These are phyloP conservation scores for Drosophila arizonae DNA, from an alignment of 1,140 invertebrate species.

Conservation along the genomic window DNA sequence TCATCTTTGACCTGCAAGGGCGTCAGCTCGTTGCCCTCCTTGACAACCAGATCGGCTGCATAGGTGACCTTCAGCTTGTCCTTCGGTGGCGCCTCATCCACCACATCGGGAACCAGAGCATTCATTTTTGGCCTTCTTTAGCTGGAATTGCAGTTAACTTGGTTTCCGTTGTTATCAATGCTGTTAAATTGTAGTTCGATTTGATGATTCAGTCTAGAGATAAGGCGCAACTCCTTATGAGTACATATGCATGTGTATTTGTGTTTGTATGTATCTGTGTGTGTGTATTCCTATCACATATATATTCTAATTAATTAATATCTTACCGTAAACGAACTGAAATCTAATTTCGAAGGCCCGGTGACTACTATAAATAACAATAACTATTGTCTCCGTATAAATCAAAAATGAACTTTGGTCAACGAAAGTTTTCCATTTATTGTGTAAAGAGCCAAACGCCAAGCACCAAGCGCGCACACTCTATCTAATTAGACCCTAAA, in stretches of 20 bases:
- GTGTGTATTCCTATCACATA: conserved; percentile 4
- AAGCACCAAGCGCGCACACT: not conserved
- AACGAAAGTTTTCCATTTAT: conserved; percentile 13
- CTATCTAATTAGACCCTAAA: too few relatives aligned
- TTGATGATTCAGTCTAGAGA: conserved; percentile 31
- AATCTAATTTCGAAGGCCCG: conserved; percentile 26
- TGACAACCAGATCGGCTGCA: conserved; percentile 84
- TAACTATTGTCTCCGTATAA: conserved; percentile 28
- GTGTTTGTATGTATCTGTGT: not conserved
- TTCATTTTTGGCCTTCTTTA: conserved; percentile 42
- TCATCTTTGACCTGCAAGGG: conserved; percentile 89
- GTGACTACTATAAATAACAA: conserved; percentile 57
- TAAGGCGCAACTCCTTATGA: conserved; percentile 14
- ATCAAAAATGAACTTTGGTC: conserved; percentile 53
- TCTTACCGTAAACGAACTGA: conserved; percentile 36
- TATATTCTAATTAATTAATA: conserved; percentile 71
- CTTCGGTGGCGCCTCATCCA: conserved; percentile 83
- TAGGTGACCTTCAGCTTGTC: conserved; percentile 85
- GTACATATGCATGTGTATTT: not conserved
- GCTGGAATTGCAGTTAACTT: not conserved
- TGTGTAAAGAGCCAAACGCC: not conserved
- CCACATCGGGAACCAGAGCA: conserved; percentile 85
- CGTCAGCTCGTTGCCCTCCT: conserved; percentile 89
- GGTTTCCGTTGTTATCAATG: conserved; percentile 50
- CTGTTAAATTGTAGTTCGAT: conserved; percentile 38